Conservation (phyloP, 2,888 invertebrate species). For the Cheiracanthium punctorium region DNA sequence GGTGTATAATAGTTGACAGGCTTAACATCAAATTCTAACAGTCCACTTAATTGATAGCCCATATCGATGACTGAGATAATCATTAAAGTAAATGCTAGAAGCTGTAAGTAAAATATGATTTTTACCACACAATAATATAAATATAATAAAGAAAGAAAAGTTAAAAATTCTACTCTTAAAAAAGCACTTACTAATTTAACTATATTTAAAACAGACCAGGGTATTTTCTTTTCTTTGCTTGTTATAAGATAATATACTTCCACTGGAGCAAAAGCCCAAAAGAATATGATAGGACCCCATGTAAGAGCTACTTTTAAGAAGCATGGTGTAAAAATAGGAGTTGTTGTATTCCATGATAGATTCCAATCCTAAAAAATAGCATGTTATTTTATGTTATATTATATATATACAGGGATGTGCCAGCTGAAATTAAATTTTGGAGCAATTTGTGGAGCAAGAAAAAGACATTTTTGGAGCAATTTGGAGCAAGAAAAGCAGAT, state of each 20-base stretch:
- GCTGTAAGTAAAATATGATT: constrained; percentile 18
- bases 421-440: no score
- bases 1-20: constrained; percentile 87
- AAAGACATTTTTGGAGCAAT: no score
- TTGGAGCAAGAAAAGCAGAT: no score
- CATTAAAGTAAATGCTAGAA: constrained; percentile 29
- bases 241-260: constrained; percentile 77
- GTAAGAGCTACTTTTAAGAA: constrained; percentile 92
- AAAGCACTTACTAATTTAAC: constrained; percentile 50
- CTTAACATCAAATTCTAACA: constrained; percentile 60
- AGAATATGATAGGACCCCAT: constrained; percentile 90
- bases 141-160: not conserved
- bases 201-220: constrained; percentile 69
- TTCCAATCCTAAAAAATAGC: constrained; percentile 83
- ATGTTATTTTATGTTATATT: no score
- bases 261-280: constrained; percentile 86
- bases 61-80: constrained; percentile 31
- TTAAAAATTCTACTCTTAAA: not conserved
- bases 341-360: constrained; percentile 85
- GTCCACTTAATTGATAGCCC: constrained; percentile 38
- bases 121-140: not conserved
- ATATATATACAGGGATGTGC: no score
- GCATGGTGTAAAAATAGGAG: constrained; percentile 91
- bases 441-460: no score
- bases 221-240: constrained; percentile 42